Evolutionary conservation across 2,797 vertebrate species (phyloP).

Genomic region (Phataginus tricuspis): DNA sequence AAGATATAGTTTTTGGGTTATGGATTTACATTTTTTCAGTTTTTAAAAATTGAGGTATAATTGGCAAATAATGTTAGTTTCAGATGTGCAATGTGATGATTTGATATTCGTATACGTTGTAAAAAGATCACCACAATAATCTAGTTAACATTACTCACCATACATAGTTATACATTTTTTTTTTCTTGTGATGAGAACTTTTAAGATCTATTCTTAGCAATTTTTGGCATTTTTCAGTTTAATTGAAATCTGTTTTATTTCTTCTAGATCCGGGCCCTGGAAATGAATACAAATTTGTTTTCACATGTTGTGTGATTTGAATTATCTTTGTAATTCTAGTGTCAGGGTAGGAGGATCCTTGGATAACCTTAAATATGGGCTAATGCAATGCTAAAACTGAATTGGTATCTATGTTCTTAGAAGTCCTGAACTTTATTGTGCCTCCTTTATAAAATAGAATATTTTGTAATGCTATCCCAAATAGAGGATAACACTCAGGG

Average conservation of each 20-base stretch:
- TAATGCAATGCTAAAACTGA: not conserved
- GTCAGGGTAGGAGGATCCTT: not conserved
- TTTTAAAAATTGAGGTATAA: not conserved
- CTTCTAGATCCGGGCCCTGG: not conserved
- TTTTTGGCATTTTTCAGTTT: not conserved
- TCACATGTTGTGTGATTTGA: not conserved
- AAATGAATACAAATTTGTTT: not conserved
- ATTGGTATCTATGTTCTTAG: not conserved
- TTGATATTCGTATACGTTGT: not conserved
- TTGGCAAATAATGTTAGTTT: not conserved
- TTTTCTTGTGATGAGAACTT: not conserved
- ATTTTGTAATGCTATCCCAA: not conserved
- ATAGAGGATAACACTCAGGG: too few relatives aligned
- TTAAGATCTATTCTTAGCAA: not conserved
- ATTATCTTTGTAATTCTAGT: not conserved
- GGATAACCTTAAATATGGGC: not conserved
- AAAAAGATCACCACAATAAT: not conserved
- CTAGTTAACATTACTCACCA: not conserved
- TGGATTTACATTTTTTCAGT: not conserved
- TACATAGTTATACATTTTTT: too few relatives aligned
- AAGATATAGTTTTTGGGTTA: constrained; percentile 2
- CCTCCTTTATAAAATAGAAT: not conserved
- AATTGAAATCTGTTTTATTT: constrained; percentile 15
- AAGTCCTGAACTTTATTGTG: not conserved
- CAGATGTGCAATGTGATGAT: not conserved